Percentiles rank a stretch among this genome's conserved stretches.
Conservation (phyloP, 2,888 invertebrate species). For the Seira sanloemensis region DNA sequence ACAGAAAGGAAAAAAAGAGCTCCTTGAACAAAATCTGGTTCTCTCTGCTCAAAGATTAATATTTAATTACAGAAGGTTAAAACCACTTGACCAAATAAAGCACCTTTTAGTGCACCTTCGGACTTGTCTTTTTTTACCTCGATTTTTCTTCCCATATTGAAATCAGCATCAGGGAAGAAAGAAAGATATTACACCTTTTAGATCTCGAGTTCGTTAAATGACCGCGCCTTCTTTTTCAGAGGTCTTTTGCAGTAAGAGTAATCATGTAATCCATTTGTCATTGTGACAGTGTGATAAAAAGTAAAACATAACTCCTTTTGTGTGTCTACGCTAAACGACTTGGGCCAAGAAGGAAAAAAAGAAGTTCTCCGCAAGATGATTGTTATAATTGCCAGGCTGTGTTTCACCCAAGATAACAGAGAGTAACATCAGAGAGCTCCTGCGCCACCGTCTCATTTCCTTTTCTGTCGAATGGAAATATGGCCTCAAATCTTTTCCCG, state of each 20-base stretch:
- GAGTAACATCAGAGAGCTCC: neutral
- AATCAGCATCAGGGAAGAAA: too few species aligned
- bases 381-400: constrained; percentile 48
- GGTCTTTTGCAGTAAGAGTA: constrained; percentile 39
- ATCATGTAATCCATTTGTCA: constrained; percentile 61
- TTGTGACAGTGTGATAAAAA: constrained; percentile 29
- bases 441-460: constrained; percentile 49
- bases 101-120: too few species aligned
- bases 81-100: neutral
- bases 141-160: neutral
- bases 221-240: constrained; percentile 34
- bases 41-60: neutral
- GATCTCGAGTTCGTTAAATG: constrained; percentile 31
- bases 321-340: neutral
- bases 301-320: constrained; percentile 18
- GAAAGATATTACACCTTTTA: neutral
- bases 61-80: neutral
- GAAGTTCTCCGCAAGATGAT: constrained; percentile 7
- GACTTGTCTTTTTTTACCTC: neutral
- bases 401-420: constrained; percentile 37
- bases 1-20: neutral
- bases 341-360: neutral
- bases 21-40: neutral
- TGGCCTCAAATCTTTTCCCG: neutral
- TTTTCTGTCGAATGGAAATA: constrained; percentile 54